Evolutionary conservation across 2,888 invertebrate genomes (phyloP), one percentile per base, ranked within the genome.

Genomic region (Stenolophus ochropezus): DNA sequence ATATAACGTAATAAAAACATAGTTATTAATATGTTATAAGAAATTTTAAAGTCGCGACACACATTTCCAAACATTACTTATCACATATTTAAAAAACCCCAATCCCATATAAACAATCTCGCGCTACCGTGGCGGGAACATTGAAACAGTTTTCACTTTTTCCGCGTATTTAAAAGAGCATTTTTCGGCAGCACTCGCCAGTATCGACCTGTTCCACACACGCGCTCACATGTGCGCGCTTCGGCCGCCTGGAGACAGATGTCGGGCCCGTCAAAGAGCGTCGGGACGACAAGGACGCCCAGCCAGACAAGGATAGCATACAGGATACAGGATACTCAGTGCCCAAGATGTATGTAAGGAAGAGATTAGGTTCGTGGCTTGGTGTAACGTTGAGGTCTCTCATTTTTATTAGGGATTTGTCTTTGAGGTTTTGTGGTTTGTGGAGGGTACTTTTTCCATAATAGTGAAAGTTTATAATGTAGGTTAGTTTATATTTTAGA

Each of bases 161-260:
- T 42, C 3, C n/a, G 8, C 4, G 14, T 51, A 25, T 79, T 79
- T 65, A 51, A 79, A 79, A 79, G 23, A 1, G 73, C 74, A 81
- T 81, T 80, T 80, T 80, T 80, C 42, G 69, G 73, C 73, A 81
- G 81, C 74, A 81, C 58, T 75, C 81, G 65, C 75, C 65, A 81
- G 65, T 81, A 81, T 81, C 81, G 81, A 75, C 81, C 81, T 27
- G 20, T 51, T 71, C 76, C 83, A 83, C 83, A 83, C 76, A 69
- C 53, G 83, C 77, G 65, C 77, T 81, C 86, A 86, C 84, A 83
- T 86, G 85, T 85, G 84, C 18, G 42, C 82, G 75, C 85, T 87
- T 87, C 83, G n/a, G 86, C 86, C 84, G 84, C 86, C 84, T 83
- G 83, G 84, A 83, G 84, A 84, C 83, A 87, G 87, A 87, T 86